Evolutionary conservation across 2,888 invertebrate species (phyloP), one percentile per base, ranked within the genome.

Genomic region (Endomychus coccineus): DNA sequence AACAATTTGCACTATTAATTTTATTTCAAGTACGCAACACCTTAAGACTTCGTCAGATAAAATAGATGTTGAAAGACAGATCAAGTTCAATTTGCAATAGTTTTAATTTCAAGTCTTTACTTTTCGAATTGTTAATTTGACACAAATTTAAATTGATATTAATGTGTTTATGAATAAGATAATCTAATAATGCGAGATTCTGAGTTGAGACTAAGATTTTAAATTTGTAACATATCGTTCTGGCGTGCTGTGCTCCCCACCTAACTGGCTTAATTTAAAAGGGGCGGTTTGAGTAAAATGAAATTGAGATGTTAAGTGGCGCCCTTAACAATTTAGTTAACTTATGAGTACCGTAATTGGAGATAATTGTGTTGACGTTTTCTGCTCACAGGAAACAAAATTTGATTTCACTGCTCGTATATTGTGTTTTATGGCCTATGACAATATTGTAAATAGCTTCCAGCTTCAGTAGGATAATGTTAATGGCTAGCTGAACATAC

Each of bases 161-260:
- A 61, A 62, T 62, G 61, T 52, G 59, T 62, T 63, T 62, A 60
- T 52, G 48, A 46, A 44, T 45, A 35, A 45, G 51, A 41, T 59
- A 59, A 59, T 59, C 51, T 56, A 58, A 59, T 59, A 58, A 59
- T 51, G 50, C 48, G 52, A 31, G 36, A 32, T 36, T 44, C 39
- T 42, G 32, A 37, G 36, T 31, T 41, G 30, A 40, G 34, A 32
- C 30, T 43, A 27, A 34, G 40, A 55, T 36, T 57, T 58, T 55
- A 53, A 51, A 49, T 49, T 53, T 54, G 49, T 55, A 55, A 56
- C 55, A n/a, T n/a, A n/a, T 55, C 52, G 50, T 49, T 50, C 48
- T 46, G 45, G 49, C 53, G 53, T 50, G 49, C 51, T 50, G 21
- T 28, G 15, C 25, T 23, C 52, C 52, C 54, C 52, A 44, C 55